These are phyloP conservation scores for Leucophenga maculata DNA, from an alignment of 2,888 invertebrate species.

Conservation along the genomic window DNA sequence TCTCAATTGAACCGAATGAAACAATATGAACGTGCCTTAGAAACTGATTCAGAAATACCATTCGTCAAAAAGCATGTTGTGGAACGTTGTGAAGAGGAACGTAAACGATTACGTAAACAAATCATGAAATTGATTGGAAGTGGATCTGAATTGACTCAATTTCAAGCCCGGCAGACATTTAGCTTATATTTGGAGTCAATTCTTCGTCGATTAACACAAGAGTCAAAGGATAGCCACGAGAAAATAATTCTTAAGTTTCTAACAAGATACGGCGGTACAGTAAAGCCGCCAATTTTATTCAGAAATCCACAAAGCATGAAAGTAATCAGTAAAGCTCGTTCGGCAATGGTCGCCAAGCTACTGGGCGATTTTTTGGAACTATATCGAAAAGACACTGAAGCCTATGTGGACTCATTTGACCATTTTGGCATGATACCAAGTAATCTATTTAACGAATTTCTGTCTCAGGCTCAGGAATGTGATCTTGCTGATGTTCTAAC, in stretches of 20 bases:
- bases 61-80: conserved; percentile 68
- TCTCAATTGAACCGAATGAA: conserved; percentile 72
- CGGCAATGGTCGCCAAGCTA: conserved; percentile 88
- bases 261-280: conserved; percentile 79
- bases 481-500: conserved; percentile 70
- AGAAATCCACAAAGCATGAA: conserved; percentile 75
- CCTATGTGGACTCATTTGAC: conserved; percentile 82
- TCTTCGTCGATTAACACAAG: conserved; percentile 77
- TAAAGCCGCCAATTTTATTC: conserved; percentile 80
- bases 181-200: conserved; percentile 84
- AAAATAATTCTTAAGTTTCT: conserved; percentile 84
- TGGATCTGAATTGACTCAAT: conserved; percentile 78
- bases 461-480: conserved; percentile 74
- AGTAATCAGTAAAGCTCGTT: conserved; percentile 84
- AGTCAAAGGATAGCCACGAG: conserved; percentile 70
- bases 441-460: conserved; percentile 76
- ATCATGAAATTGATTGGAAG: conserved; percentile 75
- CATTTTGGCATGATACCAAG: conserved; percentile 74
- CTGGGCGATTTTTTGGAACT: conserved; percentile 86
- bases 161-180: conserved; percentile 83
- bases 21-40: conserved; percentile 72
- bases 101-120: conserved; percentile 65
- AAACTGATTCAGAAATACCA: conserved; percentile 57
- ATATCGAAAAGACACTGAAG: conserved; percentile 87
- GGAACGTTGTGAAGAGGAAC: conserved; percentile 69